Percentiles rank a stretch among this genome's conserved stretches.
Evolutionary conservation across 2,113 vertebrate species (phyloP).

Genomic region (Oplegnathus fasciatus): DNA sequence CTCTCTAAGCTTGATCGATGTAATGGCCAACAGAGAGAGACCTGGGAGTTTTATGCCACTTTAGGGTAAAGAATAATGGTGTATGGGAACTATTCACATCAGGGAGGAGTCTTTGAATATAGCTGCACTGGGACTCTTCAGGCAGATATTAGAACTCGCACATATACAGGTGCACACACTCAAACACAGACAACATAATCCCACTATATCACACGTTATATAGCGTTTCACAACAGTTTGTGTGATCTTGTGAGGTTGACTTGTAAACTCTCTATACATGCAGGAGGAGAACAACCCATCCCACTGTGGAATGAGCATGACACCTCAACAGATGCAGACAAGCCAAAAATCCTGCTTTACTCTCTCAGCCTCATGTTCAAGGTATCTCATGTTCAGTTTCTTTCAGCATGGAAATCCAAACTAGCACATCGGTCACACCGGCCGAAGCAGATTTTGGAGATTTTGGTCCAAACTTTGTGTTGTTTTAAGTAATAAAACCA

Average conservation of each 20-base stretch:
- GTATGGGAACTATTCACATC: background rate
- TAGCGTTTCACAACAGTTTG: background rate
- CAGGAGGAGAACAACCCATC: conserved; percentile 98
- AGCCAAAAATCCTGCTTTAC: conserved; percentile 97
- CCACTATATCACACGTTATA: background rate
- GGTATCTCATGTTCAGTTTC: conserved; percentile 81
- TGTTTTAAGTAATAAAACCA: background rate
- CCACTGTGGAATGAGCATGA: conserved; percentile 99
- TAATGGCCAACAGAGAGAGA: conserved; percentile 16
- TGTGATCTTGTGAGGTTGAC: conserved; percentile 6
- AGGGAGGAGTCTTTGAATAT: background rate
- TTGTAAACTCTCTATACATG: conserved; percentile 4
- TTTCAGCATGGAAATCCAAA: background rate
- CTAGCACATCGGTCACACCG: background rate
- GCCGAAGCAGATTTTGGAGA: background rate
- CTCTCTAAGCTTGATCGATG: conserved; percentile 19
- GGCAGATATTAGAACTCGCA: background rate
- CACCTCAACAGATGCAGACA: conserved; percentile 94
- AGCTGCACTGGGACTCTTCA: background rate
- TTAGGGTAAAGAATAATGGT: conserved; percentile 25
- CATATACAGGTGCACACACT: background rate
- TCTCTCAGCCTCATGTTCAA: conserved; percentile 96
- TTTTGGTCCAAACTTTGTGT: background rate
- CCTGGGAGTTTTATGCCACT: background rate
- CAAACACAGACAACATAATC: background rate